Evolutionary conservation across 1,140 invertebrate species (phyloP), one percentile per base, ranked within the genome.

Genomic region (Oscheius sp.): DNA sequence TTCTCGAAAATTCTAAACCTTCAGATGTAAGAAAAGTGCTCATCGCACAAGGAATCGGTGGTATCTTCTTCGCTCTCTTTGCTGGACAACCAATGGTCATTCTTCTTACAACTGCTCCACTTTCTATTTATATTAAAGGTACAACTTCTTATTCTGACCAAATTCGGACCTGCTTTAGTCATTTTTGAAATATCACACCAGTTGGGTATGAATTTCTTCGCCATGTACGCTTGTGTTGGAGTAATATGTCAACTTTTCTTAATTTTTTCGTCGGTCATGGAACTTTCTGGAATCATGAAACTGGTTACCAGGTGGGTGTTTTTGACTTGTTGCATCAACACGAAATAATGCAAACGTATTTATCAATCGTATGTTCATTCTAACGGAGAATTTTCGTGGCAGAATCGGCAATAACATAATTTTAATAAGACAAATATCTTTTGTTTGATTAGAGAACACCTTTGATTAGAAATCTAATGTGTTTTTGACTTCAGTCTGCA

Each of bases 71-170:
- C 82, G 86, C 87, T 18, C 72, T 90, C 28, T 86, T 90, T 79
- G 88, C 88, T 55, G 89, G 89, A 31, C 89, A 90, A 79, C 89
- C 89, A 20, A 85, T 90, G 65, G 88, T 90, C 35, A 88, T 90
- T 35, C 84, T 90, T 13, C 84, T 90, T 68, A 90, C 89, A 26
- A 90, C 89, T 34, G 89, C 89, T 10, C 89, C 89, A 1, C 79
- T 90, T 63, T 88, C 89, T 69, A 86, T 90, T 62, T 90, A 90
- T 80, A 89, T 89, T 36, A 90, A 90, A 86, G 87, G 88, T 89
- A 55, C 28, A n/a, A n/a, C n/a, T n/a, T n/a, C 7, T 55, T 26
- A 7, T 20, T 55, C 28, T 55, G 28, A 55, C 15, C 49, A 55
- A 55, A 55, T 20, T 26, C 15, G 74, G 23, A 45, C 13, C n/a